Base-by-base conservation (phyloP, 2,888 invertebrate genomes). In the Polydrusus pterygomalis region DNA sequence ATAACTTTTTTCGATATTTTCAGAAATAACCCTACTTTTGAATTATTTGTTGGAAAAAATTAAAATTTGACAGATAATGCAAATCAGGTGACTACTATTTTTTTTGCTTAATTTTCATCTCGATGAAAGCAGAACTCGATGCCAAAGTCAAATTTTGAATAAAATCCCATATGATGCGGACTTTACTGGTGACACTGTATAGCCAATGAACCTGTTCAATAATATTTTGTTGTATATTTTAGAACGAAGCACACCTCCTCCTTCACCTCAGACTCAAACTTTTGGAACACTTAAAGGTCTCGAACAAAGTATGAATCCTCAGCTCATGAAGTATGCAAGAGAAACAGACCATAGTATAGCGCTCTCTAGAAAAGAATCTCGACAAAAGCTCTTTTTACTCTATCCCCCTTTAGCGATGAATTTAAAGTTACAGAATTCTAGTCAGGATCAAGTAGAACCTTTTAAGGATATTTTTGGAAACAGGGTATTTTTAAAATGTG, bases 241-340 rank as follows among this genome's bases (percentile, higher is more conserved):
- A 86, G 87, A 89, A 60, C 87, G 87, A 56, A 88, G 86, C 75
- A 89, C 92, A 49, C 91, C 91, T 49, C 90, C 91, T 0, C 89
- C 90, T 5, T 92, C 92, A 49, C 92, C 92, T 71, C 91, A 89
- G 79, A 87, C 88, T n/a, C 88, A 91, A 34, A 90, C 92, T 5
- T 96, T 94, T 86, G 96, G 96, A 6, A 96, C 96, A 0, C 88
- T 96, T 0, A 95, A 96, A 85, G 96, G 96, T 0, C 89, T 96
- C 56, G 97, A 97, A 83, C 96, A 96, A 85, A 96, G 96, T 83
- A 95, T 97, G 93, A 97, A 97, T 88, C 97, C 97, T 0, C 95
- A 96, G 82, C 89, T 97, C 69, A 95, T 96, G 86, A 93, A 95
- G 86, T 97, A 97, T 86, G 95, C 96, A 0, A 91, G 96, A 43